phyloP scores from a whole-genome alignment of 2,797 vertebrate species.

The Sciurus vulgaris region DNA sequence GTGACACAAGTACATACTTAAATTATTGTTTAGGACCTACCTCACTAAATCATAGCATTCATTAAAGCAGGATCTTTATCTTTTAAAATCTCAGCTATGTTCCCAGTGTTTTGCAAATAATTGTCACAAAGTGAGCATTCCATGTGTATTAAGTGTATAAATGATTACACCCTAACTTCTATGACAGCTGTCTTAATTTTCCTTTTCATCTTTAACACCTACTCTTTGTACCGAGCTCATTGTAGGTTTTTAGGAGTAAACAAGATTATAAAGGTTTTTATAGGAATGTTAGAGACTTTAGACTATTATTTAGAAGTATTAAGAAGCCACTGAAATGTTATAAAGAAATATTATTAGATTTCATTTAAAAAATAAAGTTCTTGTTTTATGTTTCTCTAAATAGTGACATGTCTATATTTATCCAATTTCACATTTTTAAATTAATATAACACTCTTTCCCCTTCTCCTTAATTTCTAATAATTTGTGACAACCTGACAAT shows the following conservation, averaged over 20 bases:
- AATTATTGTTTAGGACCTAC: slow-evolving; percentile 24
- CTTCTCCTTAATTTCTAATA: slow-evolving; percentile 38
- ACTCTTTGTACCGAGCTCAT: not conserved
- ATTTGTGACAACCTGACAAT: not conserved
- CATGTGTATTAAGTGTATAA: not conserved
- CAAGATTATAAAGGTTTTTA: not conserved
- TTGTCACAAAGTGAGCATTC: not conserved
- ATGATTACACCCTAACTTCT: not conserved
- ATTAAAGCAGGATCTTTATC: not conserved
- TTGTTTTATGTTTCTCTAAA: slow-evolving; percentile 23
- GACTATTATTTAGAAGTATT: slow-evolving; percentile 42
- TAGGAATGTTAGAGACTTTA: slow-evolving; percentile 24
- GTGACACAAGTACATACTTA: not conserved
- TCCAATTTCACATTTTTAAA: slow-evolving; percentile 50
- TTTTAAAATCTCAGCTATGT: not conserved
- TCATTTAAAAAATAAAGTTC: slow-evolving; percentile 31
- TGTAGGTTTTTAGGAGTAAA: not conserved
- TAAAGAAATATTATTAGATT: slow-evolving; percentile 32
- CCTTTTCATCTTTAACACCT: not conserved
- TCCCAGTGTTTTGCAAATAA: not conserved
- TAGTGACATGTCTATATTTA: not conserved
- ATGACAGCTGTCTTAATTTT: not conserved
- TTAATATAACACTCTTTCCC: not conserved
- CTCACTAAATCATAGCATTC: not conserved
- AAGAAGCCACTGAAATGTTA: not conserved